phyloP scores from a whole-genome alignment of 2,888 invertebrate species.

The Troglohyphantes excavatus region DNA sequence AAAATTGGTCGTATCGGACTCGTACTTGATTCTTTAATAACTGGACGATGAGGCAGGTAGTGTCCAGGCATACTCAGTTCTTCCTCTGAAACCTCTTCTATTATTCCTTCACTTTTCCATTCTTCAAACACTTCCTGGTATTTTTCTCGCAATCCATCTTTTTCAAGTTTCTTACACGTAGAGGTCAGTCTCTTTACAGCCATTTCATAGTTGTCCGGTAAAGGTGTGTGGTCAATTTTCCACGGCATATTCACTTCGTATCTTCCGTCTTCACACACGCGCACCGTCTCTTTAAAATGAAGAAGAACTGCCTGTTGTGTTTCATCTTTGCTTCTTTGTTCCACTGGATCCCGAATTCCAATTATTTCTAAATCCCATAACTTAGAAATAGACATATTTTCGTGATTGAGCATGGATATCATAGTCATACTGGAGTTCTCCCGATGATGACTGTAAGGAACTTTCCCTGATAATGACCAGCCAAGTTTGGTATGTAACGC shows the following conservation, averaged over 20 bases:
- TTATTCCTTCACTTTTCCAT: neutral
- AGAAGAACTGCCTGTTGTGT: constrained; percentile 4
- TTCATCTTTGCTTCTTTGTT: constrained; percentile 24
- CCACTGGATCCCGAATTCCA: constrained; percentile 19
- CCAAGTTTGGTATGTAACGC: constrained; percentile 27
- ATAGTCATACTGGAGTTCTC: constrained; percentile 16
- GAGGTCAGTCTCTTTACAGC: constrained; percentile 12
- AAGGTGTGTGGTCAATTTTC: neutral
- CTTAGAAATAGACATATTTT: neutral
- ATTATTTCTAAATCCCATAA: constrained; percentile 34
- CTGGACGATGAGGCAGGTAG: constrained; percentile 2
- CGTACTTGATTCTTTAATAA: constrained; percentile 5
- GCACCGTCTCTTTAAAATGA: constrained; percentile 27
- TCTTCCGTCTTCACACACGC: constrained; percentile 26
- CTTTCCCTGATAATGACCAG: constrained; percentile 39
- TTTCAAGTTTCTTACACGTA: constrained; percentile 5
- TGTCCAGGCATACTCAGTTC: neutral
- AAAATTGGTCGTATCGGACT: constrained; percentile 25
- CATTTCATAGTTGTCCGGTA: constrained; percentile 37
- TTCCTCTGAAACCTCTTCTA: constrained; percentile 8
- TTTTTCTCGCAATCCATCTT: neutral
- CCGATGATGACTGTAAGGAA: neutral
- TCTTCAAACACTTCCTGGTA: neutral
- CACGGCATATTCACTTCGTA: constrained; percentile 26
- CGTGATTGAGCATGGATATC: constrained; percentile 2